A percentile compares a stretch with the other conserved stretches of the same genome.
phyloP scores from a whole-genome alignment of 2,888 invertebrate species.

The Mechanitis messenoides region DNA sequence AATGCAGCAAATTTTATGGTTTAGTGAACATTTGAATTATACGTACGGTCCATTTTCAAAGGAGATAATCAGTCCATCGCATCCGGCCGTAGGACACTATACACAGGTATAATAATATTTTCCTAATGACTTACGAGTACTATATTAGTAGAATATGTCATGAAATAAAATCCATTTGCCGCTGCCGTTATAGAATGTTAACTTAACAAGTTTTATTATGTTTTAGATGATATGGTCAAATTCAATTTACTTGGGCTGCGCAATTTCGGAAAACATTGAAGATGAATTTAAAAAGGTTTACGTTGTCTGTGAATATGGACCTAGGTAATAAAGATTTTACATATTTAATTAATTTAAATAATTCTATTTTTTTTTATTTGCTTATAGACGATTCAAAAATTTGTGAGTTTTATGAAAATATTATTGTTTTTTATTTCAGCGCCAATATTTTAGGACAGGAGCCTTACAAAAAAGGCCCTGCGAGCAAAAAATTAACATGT shows the following conservation, averaged over 20 bases:
- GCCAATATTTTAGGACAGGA: neutral
- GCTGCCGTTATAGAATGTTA: too few species aligned
- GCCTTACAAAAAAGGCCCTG: neutral
- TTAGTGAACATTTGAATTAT: neutral
- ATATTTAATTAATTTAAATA: neutral
- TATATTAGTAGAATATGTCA: too few species aligned
- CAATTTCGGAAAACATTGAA: neutral
- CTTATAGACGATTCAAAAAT: too few species aligned
- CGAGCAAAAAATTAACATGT: neutral
- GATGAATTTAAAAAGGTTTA: neutral
- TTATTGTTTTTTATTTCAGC: constrained; percentile 3
- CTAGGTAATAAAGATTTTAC: neutral
- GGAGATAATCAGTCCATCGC: neutral
- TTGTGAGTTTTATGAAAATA: neutral
- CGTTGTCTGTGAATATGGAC: neutral
- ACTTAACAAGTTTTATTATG: neutral
- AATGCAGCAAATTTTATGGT: neutral
- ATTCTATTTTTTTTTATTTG: neutral
- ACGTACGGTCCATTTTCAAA: neutral
- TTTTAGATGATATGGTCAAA: constrained; percentile 5
- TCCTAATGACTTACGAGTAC: neutral
- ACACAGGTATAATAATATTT: neutral
- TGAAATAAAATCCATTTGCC: too few species aligned
- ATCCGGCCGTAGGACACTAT: neutral
- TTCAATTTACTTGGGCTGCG: neutral